phyloP scores from a whole-genome alignment of 1,140 invertebrate species.

The Zaprionus vittiger region DNA sequence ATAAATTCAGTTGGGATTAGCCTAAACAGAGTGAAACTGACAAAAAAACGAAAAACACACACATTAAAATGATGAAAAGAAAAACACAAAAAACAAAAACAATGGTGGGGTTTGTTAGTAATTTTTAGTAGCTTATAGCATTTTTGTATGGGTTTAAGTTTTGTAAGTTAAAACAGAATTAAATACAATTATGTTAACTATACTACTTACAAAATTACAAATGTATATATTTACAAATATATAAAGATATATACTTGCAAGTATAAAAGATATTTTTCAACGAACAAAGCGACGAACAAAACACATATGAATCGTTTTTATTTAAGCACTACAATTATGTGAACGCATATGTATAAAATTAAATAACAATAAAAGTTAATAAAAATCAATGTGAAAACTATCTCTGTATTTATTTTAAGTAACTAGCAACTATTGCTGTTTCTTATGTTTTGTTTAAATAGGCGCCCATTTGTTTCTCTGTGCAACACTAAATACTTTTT shows the following conservation, averaged over 20 bases:
- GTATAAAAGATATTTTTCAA: constrained; percentile 60
- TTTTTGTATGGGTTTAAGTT: constrained; percentile 82
- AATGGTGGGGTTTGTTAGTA: constrained; percentile 77
- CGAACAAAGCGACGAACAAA: constrained; percentile 60
- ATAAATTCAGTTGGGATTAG: constrained; percentile 49
- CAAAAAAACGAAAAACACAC: constrained; percentile 1
- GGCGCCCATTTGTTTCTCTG: neutral
- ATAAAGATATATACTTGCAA: constrained; percentile 22
- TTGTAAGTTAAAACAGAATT: constrained; percentile 80
- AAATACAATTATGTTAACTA: constrained; percentile 73
- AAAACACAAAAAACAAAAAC: constrained; percentile 35
- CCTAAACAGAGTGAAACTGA: constrained; percentile 21
- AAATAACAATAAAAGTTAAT: constrained; percentile 69
- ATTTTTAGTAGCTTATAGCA: constrained; percentile 76
- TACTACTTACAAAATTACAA: constrained; percentile 38
- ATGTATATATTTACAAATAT: constrained; percentile 24
- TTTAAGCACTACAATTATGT: constrained; percentile 63
- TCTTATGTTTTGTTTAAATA: constrained; percentile 14
- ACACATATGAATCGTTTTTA: constrained; percentile 39
- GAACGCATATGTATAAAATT: constrained; percentile 66
- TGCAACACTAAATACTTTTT: neutral
- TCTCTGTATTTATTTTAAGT: neutral
- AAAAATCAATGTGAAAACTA: constrained; percentile 31
- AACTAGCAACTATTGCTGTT: neutral
- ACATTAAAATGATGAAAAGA: constrained; percentile 33